Percentiles rank a stretch among this genome's conserved stretches.
These are phyloP conservation scores for Phylloscopus trochilus DNA, from an alignment of 2,113 vertebrate species.

Conservation along the genomic window DNA sequence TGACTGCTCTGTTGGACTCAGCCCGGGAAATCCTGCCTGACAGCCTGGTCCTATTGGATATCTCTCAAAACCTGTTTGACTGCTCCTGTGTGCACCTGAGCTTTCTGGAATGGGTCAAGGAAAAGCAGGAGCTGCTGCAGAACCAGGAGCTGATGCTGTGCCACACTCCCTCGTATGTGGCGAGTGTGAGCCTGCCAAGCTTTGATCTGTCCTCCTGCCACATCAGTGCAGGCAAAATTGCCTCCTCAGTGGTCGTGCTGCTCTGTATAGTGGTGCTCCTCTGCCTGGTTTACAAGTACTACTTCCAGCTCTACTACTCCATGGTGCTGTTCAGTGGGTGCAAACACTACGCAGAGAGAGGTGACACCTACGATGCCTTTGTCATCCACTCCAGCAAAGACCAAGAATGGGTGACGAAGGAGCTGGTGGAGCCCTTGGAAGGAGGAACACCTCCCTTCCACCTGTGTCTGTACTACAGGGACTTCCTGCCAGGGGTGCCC, in stretches of 20 bases:
- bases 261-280: background rate
- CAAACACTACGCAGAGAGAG: constrained; percentile 36
- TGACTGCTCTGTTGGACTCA: constrained; percentile 38
- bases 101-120: constrained; percentile 72
- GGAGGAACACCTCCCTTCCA: constrained; percentile 66
- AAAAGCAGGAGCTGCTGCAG: constrained; percentile 42
- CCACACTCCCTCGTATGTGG: background rate
- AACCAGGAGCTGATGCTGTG: constrained; percentile 58
- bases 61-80: constrained; percentile 70
- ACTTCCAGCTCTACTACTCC: constrained; percentile 69
- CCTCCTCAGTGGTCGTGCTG: background rate
- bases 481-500: constrained; percentile 77
- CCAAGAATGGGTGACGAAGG: constrained; percentile 75
- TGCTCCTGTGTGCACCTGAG: constrained; percentile 66
- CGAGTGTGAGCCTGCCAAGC: background rate
- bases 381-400: constrained; percentile 81
- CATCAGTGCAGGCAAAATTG: background rate
- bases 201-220: constrained; percentile 64
- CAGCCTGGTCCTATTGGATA: constrained; percentile 50
- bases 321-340: constrained; percentile 69
- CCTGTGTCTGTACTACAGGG: constrained; percentile 76
- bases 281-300: constrained; percentile 72
- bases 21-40: constrained; percentile 49
- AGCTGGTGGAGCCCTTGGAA: constrained; percentile 78
- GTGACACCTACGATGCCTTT: constrained; percentile 75